Evolutionary conservation across 2,113 vertebrate species (phyloP).

Genomic region (Toxostoma redivivum): DNA sequence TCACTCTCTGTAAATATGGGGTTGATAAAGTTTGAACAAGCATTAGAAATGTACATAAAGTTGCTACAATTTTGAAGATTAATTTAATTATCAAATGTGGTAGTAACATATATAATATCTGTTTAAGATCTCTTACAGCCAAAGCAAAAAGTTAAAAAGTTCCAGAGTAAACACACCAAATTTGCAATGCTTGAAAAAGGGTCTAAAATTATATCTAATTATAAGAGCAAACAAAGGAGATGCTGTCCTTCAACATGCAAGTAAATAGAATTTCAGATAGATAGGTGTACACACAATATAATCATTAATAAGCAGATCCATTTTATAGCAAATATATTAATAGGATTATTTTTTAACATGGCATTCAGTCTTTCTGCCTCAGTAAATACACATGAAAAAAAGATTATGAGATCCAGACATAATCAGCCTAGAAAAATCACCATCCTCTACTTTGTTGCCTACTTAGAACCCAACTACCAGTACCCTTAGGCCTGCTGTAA

Average conservation of each 20-base stretch:
- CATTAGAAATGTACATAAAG: constrained; percentile 4
- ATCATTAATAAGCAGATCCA: background rate
- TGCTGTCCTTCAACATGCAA: constrained; percentile 23
- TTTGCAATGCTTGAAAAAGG: background rate
- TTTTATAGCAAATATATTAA: background rate
- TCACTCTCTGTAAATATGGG: constrained; percentile 79
- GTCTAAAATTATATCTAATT: background rate
- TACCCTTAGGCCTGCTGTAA: background rate
- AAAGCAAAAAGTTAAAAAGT: constrained; percentile 4
- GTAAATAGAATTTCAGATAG: background rate
- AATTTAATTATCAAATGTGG: background rate
- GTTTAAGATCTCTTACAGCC: background rate
- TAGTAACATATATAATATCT: background rate
- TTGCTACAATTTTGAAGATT: background rate
- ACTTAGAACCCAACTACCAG: background rate
- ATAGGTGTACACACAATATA: background rate
- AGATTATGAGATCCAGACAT: background rate
- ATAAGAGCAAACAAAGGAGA: background rate
- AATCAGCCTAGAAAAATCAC: background rate
- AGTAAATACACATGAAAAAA: background rate
- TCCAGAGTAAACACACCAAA: background rate
- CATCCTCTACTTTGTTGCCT: background rate
- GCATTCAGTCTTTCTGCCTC: background rate
- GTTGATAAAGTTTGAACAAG: constrained; percentile 63
- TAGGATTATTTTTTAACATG: background rate